Evolutionary conservation across 2,113 vertebrate genomes (phyloP), one percentile per base, ranked within the genome.

Genomic region (Heterocephalus glaber): DNA sequence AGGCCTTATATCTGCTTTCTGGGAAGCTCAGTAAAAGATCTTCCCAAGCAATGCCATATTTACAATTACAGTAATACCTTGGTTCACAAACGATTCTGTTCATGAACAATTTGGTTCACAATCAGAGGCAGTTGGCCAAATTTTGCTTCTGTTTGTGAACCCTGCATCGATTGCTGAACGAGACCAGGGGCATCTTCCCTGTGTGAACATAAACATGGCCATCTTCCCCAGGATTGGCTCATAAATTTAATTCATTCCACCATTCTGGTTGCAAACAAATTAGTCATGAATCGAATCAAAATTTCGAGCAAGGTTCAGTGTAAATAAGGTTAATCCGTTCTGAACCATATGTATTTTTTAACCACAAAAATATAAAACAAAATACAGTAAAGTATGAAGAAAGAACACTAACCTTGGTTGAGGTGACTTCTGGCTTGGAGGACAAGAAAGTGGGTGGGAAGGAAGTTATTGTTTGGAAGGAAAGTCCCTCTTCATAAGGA

Each of bases 11-110:
- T 56, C 89, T 87, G 20, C 76, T 92, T 95, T 81, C 89, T 47
- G 82, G 89, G 91, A 89, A 94, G 66, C 81, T 7, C 0, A 66
- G 14, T 60, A 44, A 86, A 93, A 87, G 56, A 66, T 58, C 66
- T 96, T 94, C 66, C 86, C 83, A 87, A 90, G 66, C 92, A 80
- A 85, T 30, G 60, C 86, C 66, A 77, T 61, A 14, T 83, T 96
- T 89, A 63, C 70, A 92, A 90, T 89, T 63, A 35, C 35, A 65
- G 35, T 68, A 68, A 68, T 68, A 68, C 35, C 35, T 68, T 19
- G 16, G 30, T 65, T 65, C 47, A 49, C 9, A 9, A 49, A 49
- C n/a, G 47, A 49, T 49, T 49, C 47, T 33, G 12, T 65, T 33
- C 63, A 33, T 65, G 30, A 33, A 30, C 28, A 65, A 65, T 65